Evolutionary conservation across 2,113 vertebrate species (phyloP).

Genomic region (Cyprinus carpio): DNA sequence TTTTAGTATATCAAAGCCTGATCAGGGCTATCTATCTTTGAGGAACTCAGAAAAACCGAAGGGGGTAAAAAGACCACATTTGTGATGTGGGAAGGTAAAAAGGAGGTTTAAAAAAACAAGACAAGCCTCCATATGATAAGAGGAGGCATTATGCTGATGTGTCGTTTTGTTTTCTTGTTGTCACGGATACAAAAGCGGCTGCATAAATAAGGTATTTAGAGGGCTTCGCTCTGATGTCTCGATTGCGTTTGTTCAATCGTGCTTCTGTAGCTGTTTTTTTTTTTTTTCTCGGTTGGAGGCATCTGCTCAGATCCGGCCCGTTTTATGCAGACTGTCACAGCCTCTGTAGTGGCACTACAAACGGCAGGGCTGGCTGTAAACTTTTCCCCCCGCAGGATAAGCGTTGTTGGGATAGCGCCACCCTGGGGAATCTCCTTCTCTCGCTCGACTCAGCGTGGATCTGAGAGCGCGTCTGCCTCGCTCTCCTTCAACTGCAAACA

Average conservation of each 20-base stretch:
- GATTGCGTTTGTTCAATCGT: constrained; percentile 63
- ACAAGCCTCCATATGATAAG: constrained; percentile 36
- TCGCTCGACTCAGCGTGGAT: constrained; percentile 47
- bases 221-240: constrained; percentile 68
- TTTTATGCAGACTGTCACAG: constrained; percentile 77
- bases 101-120: background rate
- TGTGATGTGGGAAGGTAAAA: constrained; percentile 17
- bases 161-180: constrained; percentile 64
- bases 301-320: constrained; percentile 72
- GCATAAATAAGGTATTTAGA: constrained; percentile 69
- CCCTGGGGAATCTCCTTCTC: constrained; percentile 69
- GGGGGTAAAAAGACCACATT: constrained; percentile 10
- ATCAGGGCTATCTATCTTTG: constrained; percentile 29
- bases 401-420: constrained; percentile 69
- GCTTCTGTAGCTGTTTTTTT: constrained; percentile 69
- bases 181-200: constrained; percentile 64
- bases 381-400: constrained; percentile 76
- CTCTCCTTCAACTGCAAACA: constrained; percentile 56
- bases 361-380: constrained; percentile 75
- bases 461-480: constrained; percentile 51
- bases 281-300: constrained; percentile 63
- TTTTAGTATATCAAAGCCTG: constrained; percentile 48
- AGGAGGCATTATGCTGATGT: constrained; percentile 46
- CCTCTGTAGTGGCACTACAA: constrained; percentile 77
- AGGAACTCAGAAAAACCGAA: background rate